Evolutionary conservation across 1,140 invertebrate genomes (phyloP).

Genomic region (Coboldia fuscipes): DNA sequence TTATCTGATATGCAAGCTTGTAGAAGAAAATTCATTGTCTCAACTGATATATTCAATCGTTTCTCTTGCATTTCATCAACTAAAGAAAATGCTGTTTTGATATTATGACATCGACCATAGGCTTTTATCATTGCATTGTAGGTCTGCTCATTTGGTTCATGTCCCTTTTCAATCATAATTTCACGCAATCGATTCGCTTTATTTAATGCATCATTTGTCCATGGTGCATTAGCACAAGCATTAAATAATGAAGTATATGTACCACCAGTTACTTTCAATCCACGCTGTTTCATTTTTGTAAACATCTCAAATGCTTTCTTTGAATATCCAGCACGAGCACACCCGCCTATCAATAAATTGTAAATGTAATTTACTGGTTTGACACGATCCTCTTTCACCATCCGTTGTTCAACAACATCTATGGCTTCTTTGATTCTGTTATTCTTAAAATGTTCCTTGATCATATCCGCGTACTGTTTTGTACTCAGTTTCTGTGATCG

Average conservation of each 20-base stretch:
- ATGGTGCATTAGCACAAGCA: constrained; percentile 64
- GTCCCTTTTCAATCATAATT: constrained; percentile 41
- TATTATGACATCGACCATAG: constrained; percentile 59
- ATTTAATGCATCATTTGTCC: constrained; percentile 32
- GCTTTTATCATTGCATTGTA: constrained; percentile 83
- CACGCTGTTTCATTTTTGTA: constrained; percentile 57
- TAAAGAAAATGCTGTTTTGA: constrained; percentile 51
- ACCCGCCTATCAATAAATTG: constrained; percentile 55
- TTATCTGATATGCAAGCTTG: constrained; percentile 61
- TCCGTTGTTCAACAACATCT: constrained; percentile 43
- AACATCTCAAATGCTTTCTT: constrained; percentile 66
- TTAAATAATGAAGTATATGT: constrained; percentile 73
- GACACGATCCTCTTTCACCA: constrained; percentile 52
- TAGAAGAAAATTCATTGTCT: constrained; percentile 58
- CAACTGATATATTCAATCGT: constrained; percentile 33
- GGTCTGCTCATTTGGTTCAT: constrained; percentile 48
- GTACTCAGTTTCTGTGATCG: constrained; percentile 24
- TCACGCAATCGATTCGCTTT: constrained; percentile 39
- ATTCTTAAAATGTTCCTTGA: constrained; percentile 37
- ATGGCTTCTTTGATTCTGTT: constrained; percentile 48
- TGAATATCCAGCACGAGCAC: constrained; percentile 58
- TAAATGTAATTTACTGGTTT: constrained; percentile 59
- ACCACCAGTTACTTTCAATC: constrained; percentile 36
- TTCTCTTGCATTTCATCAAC: constrained; percentile 64
- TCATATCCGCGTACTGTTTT: constrained; percentile 40